Base-by-base conservation (phyloP, 2,888 invertebrate species). In the Branchellion lobata region DNA sequence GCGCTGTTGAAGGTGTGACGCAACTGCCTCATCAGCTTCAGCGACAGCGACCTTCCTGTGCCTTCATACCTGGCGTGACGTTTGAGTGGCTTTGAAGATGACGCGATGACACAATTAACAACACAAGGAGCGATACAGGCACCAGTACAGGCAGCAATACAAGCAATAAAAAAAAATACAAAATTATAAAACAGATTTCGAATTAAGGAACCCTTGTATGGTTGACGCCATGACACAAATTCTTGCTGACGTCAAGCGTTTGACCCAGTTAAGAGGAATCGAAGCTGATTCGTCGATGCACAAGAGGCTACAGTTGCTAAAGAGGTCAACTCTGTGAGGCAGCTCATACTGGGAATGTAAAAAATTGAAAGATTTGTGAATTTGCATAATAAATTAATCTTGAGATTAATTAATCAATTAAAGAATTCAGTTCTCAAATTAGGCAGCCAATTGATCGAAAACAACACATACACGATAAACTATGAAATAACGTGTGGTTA, bases 281-380 rank as follows among this genome's bases (percentile, higher is more conserved):
- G 99, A 99, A 0, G 99, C 99, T 0, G 99, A 99, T 88, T 99
- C 99, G 88, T 99, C 99, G 80, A 99, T 96, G 0, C 98, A 92
- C 40, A 99, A 90, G 57, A 99, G 88, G 88, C 99, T 98, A 0
- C 65, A 14, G 5, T 27, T 33, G 24, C 29, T 65, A 24, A 77
- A 65, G 18, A 61, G 18, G 34, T 77, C 77, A 77, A 34, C 14
- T 65, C 29, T 24, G 53, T 1, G 21, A 11, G 77, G 34, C n/a
- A 3, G 8, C 21, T 34, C 29, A 31, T 34, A 77, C 77, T 77
- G 11, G 18, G 47, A n/a, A 73, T 18, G 18, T 18, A 18, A 18
- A 18, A 51, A 51, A 51, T 18, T 18, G 18, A 51, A 51, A 51
- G 18, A 51, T 18, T 51, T n/a, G n/a, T n/a, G n/a, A n/a, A n/a